Evolutionary conservation across 1,140 invertebrate genomes (phyloP).

Genomic region (Laodelphax striatellus): DNA sequence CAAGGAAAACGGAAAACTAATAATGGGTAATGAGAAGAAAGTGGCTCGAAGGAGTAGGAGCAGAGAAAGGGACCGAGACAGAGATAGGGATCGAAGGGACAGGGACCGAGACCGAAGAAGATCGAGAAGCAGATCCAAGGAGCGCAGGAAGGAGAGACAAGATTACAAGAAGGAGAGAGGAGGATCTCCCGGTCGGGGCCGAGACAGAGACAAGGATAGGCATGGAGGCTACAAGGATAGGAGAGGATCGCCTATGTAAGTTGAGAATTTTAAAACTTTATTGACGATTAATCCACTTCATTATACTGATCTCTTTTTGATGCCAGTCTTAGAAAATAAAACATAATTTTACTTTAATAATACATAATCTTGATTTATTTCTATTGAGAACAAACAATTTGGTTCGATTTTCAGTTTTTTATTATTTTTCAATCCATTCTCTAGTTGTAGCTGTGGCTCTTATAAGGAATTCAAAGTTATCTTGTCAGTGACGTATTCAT

Average conservation of each 20-base stretch:
- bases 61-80: conserved; percentile 19
- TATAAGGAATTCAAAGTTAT: too few relatives aligned
- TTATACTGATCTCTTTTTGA: too few relatives aligned
- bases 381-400: too few relatives aligned
- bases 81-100: conserved; percentile 9
- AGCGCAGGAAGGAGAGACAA: conserved; percentile 13
- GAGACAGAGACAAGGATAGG: conserved; percentile 13
- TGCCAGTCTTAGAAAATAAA: too few relatives aligned
- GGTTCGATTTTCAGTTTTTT: background rate
- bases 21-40: conserved; percentile 19
- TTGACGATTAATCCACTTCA: background rate
- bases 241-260: background rate
- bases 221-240: conserved; percentile 7
- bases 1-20: background rate
- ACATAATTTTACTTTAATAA: too few relatives aligned
- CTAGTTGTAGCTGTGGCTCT: too few relatives aligned
- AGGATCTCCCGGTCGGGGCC: conserved; percentile 25
- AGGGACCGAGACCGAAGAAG: conserved; percentile 15
- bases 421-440: too few relatives aligned
- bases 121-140: conserved; percentile 19
- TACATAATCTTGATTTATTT: background rate
- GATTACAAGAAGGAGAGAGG: conserved; percentile 11
- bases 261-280: background rate
- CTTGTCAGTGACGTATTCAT: background rate
- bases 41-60: conserved; percentile 18